These are phyloP conservation scores for Arenaria interpres DNA, from an alignment of 2,113 vertebrate genomes.

Conservation along the genomic window DNA sequence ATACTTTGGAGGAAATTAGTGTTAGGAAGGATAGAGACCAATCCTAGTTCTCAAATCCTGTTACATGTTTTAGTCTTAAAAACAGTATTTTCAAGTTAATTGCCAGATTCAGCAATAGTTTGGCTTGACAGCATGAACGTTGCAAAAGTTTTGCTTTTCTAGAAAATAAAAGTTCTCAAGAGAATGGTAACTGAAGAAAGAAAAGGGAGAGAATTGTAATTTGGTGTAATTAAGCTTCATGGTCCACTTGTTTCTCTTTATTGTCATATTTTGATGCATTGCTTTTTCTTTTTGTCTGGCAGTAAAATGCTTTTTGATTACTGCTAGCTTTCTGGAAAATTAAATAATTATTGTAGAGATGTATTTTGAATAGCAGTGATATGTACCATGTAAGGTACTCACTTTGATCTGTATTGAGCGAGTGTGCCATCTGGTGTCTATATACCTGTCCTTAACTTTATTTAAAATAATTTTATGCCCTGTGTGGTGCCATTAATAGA, in stretches of 20 bases:
- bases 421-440: constrained; percentile 55
- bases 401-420: not conserved
- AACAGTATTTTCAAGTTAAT: not conserved
- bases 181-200: not conserved
- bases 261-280: not conserved
- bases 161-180: not conserved
- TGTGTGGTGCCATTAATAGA: not conserved
- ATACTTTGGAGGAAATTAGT: not conserved
- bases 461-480: not conserved
- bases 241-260: not conserved
- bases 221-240: not conserved
- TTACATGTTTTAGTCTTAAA: not conserved
- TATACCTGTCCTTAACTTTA: not conserved
- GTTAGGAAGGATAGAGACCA: not conserved
- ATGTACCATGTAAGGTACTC: not conserved
- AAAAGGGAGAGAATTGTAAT: not conserved
- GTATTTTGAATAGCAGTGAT: not conserved
- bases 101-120: not conserved
- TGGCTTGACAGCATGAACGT: not conserved
- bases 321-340: not conserved
- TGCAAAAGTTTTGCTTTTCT: not conserved
- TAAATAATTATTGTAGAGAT: not conserved
- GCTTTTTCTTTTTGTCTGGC: not conserved
- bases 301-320: not conserved
- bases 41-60: not conserved